Evolutionary conservation across 1,140 invertebrate species (phyloP).

Genomic region (Drosophila albomicans): DNA sequence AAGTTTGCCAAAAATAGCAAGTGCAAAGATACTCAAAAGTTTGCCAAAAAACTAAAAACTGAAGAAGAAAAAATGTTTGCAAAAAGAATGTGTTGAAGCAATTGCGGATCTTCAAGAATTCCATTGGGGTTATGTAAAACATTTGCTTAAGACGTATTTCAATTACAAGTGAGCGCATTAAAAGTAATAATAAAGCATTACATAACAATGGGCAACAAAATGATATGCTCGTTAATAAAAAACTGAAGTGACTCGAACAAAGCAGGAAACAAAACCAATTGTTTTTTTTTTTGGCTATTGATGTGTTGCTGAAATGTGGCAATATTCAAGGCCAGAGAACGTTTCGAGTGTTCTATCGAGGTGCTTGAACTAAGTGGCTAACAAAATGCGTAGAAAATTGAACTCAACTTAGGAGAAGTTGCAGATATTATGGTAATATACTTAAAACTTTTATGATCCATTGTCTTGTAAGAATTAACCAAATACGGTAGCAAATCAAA

Average conservation of each 20-base stretch:
- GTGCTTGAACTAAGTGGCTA: conserved; percentile 35
- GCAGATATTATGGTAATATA: background rate
- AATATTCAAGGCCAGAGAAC: conserved; percentile 56
- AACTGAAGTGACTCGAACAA: conserved; percentile 44
- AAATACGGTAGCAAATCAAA: conserved; percentile 29
- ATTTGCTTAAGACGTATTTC: conserved; percentile 25
- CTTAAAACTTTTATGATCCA: conserved; percentile 2
- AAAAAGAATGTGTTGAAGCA: background rate
- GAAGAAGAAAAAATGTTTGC: too few relatives aligned
- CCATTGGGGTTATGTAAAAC: background rate
- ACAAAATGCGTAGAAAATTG: conserved; percentile 8
- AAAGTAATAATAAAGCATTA: conserved; percentile 7
- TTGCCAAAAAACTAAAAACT: background rate
- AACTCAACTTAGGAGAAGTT: background rate
- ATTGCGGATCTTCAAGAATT: background rate
- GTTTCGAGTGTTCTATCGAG: conserved; percentile 39
- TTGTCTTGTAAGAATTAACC: conserved; percentile 9
- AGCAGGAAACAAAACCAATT: conserved; percentile 59
- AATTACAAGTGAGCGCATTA: conserved; percentile 8
- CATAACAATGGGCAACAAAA: conserved; percentile 36
- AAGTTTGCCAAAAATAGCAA: conserved; percentile 45
- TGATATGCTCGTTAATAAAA: conserved; percentile 34
- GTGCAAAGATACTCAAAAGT: background rate
- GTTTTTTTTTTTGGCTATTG: background rate
- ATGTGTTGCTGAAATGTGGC: conserved; percentile 41